Evolutionary conservation across 2,888 invertebrate species (phyloP), one percentile per base, ranked within the genome.

Genomic region (Blastobasis adustella): DNA sequence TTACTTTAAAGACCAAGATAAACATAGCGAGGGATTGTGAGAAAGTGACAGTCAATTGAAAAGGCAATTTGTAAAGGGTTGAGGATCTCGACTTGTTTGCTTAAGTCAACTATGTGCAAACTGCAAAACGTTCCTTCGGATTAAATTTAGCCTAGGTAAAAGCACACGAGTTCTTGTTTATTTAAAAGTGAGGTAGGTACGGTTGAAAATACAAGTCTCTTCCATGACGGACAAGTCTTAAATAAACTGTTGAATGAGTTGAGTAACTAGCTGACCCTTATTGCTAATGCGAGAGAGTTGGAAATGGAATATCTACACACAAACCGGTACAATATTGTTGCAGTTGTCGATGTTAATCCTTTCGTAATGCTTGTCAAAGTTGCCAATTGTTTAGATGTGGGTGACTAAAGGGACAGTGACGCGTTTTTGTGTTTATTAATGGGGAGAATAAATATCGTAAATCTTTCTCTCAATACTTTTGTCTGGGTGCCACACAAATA

Each of bases 341-440:
- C 54, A 53, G 50, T 56, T 49, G 52, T 57, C 50, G 63, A 55
- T 66, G 68, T 66, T 82, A 83, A 87, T 84, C 87, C 87, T 83
- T 86, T 77, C 62, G 73, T 74, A 75, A 79, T 68, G 79, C 70
- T 71, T 83, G 87, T 86, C 86, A 82, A 81, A 75, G 73, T 79
- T 76, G 69, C 71, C 79, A 82, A 85, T 85, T 86, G 85, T 87
- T 79, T 82, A 78, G 66, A 72, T 63, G 64, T 76, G 68, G 73
- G 69, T 61, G 69, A 73, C 79, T 75, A 79, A 75, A 72, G 73
- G 66, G 69, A 67, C 70, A 73, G 79, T 81, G 82, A 79, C 73
- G 72, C 69, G 66, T 81, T 76, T 79, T 86, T 83, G 83, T 83
- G 64, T 57, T 56, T 56, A 57, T 67, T 68, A 74, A 72, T 75